Base-by-base conservation (phyloP, 2,888 invertebrate genomes). In the Cephus pulcher region DNA sequence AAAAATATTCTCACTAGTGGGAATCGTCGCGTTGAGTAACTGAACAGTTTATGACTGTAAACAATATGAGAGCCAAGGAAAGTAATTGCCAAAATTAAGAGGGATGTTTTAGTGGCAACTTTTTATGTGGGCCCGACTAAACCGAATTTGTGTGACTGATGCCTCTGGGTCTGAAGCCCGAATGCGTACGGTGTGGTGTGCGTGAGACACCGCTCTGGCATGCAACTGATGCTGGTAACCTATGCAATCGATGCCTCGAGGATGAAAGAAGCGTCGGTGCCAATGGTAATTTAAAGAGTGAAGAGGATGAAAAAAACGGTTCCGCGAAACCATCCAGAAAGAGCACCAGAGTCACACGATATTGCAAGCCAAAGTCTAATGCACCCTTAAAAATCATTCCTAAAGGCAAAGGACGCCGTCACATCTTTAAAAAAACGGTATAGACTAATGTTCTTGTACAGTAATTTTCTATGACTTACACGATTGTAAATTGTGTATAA, bases 141-240 rank as follows among this genome's bases (percentile, higher is more conserved):
- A 12, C 33, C 11, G 11, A 74, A 69, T 75, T 33, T 37, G 11
- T 37, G 15, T 37, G 33, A 56, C 85, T 83, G 82, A 93, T 92
- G 92, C 92, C 92, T 74, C 87, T 93, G 74, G 93, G 93, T 81
- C 90, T 91, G 77, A 93, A 93, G 88, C 95, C 95, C 30, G 93
- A 93, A 82, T 96, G 96, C 89, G 92, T 94, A 75, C 95, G 95
- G 89, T 97, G 96, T 89, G 94, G 93, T 82, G 93, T 94, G 15
- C 94, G 93, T 34, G 95, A 96, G 86, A 95, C 95, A 1, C 92
- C 95, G 15, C 92, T 97, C 80, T 97, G 97, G 97, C 95, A 96
- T 34, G 95, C 94, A 81, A 94, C 95, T 1, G 95, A 95, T 80
- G 94, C 94, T 86, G 96, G 96, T 0, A 95, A 95, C 89, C 93